Conservation (phyloP, 2,797 vertebrate genomes). For the Peromyscus melanophrys region DNA sequence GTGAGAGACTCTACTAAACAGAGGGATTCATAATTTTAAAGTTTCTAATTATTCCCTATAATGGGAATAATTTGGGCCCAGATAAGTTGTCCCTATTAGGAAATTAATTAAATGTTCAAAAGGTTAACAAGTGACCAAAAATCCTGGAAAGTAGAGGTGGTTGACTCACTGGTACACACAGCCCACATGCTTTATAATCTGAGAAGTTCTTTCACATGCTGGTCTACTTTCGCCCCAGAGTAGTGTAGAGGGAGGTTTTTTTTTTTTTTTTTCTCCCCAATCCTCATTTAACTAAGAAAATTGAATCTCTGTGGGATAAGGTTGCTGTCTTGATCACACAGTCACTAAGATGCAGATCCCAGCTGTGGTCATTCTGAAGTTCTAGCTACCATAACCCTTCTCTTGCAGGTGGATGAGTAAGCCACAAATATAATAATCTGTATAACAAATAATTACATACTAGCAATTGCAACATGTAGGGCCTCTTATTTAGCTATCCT, state of each 20-base stretch:
- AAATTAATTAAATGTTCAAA: neutral
- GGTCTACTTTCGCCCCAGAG: neutral
- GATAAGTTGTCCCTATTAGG: slow-evolving; percentile 8
- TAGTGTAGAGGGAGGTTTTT: neutral
- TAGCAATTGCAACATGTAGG: neutral
- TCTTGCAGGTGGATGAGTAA: neutral
- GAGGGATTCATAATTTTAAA: slow-evolving; percentile 84
- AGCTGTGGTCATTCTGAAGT: neutral
- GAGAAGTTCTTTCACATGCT: neutral
- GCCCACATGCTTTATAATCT: neutral
- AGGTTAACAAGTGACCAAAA: accelerated
- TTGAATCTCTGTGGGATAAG: slow-evolving; percentile 11
- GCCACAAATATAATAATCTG: neutral
- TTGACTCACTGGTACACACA: neutral
- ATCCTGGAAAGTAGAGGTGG: accelerated
- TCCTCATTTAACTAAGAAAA: slow-evolving; percentile 26
- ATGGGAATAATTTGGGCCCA: slow-evolving; percentile 56
- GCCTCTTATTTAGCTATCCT: neutral
- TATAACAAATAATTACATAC: neutral
- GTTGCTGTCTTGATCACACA: neutral
- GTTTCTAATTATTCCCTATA: slow-evolving; percentile 82
- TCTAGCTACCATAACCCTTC: neutral
- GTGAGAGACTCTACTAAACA: slow-evolving; percentile 83
- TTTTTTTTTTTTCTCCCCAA: neutral
- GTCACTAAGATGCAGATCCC: neutral